A percentile compares a stretch with the other conserved stretches of the same genome.
Conservation (phyloP, 1,140 invertebrate genomes). For the Mercenaria mercenaria region DNA sequence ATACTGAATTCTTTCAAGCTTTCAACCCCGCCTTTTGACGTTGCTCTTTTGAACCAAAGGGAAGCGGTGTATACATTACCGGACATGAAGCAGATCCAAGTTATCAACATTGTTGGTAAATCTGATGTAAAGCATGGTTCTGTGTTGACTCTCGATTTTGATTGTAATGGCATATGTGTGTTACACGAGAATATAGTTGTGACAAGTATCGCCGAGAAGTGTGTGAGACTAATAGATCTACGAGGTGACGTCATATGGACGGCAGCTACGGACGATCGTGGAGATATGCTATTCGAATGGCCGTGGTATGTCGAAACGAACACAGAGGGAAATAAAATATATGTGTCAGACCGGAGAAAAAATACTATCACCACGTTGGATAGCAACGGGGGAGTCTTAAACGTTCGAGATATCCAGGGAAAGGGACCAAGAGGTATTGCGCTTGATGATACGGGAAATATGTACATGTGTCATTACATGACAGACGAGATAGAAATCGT, state of each 20-base stretch:
- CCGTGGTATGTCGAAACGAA: slow-evolving; percentile 52
- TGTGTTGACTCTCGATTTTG: slow-evolving; percentile 31
- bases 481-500: slow-evolving; percentile 53
- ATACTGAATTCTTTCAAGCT: slow-evolving; percentile 11
- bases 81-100: slow-evolving; percentile 46
- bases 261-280: background rate
- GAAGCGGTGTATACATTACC: slow-evolving; percentile 30
- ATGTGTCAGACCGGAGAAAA: slow-evolving; percentile 47
- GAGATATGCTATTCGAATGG: slow-evolving; percentile 50
- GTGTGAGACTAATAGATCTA: background rate
- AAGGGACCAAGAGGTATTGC: slow-evolving; percentile 49
- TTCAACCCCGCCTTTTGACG: slow-evolving; percentile 48
- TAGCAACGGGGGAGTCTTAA: background rate
- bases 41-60: slow-evolving; percentile 34
- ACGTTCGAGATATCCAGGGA: background rate
- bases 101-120: slow-evolving; percentile 28
- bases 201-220: slow-evolving; percentile 46
- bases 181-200: slow-evolving; percentile 14
- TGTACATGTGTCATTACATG: slow-evolving; percentile 48
- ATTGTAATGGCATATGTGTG: slow-evolving; percentile 42
- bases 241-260: slow-evolving; percentile 36
- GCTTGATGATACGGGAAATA: slow-evolving; percentile 15
- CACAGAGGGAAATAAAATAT: background rate
- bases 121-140: slow-evolving; percentile 37
- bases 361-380: slow-evolving; percentile 44